Percentiles rank a stretch among this genome's conserved stretches.
Evolutionary conservation across 2,113 vertebrate species (phyloP).

Genomic region (Etheostoma spectabile): DNA sequence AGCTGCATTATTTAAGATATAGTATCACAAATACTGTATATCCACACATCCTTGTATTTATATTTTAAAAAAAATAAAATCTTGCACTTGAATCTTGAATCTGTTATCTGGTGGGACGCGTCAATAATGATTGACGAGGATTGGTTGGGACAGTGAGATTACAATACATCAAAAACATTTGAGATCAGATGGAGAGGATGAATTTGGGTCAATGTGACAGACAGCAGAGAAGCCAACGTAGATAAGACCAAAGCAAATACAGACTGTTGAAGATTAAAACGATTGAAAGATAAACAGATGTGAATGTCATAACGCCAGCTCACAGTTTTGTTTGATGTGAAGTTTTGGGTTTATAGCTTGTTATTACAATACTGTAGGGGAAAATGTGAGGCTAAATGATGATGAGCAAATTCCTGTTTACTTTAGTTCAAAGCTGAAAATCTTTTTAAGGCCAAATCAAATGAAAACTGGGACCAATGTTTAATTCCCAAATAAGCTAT

Average conservation of each 20-base stretch:
- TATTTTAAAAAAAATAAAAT: neutral
- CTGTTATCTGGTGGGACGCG: conserved; percentile 4
- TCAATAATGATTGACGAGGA: neutral
- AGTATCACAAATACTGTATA: conserved; percentile 11
- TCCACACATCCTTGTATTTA: conserved; percentile 16
- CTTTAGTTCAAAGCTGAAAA: conserved; percentile 2
- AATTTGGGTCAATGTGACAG: conserved; percentile 34
- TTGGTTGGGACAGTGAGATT: neutral
- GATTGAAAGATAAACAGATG: conserved; percentile 34
- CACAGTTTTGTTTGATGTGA: conserved; percentile 13
- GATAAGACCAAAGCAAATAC: conserved; percentile 43
- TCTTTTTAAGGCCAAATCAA: conserved; percentile 1
- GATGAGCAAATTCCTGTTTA: neutral
- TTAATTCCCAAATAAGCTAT: conserved; percentile 7
- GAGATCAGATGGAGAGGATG: conserved; percentile 36
- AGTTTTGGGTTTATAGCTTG: conserved; percentile 1
- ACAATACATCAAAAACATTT: conserved; percentile 29
- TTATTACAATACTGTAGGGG: conserved; percentile 7
- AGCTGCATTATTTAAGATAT: conserved; percentile 22
- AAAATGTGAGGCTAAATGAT: neutral
- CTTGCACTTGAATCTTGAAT: conserved; percentile 2
- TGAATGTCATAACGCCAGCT: conserved; percentile 15
- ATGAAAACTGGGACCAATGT: neutral
- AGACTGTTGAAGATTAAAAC: conserved; percentile 28
- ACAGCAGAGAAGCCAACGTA: conserved; percentile 24